Percentiles rank a stretch among this genome's conserved stretches.
Conservation (phyloP, 1,140 invertebrate species). For the Drosophila lacteicornis region DNA sequence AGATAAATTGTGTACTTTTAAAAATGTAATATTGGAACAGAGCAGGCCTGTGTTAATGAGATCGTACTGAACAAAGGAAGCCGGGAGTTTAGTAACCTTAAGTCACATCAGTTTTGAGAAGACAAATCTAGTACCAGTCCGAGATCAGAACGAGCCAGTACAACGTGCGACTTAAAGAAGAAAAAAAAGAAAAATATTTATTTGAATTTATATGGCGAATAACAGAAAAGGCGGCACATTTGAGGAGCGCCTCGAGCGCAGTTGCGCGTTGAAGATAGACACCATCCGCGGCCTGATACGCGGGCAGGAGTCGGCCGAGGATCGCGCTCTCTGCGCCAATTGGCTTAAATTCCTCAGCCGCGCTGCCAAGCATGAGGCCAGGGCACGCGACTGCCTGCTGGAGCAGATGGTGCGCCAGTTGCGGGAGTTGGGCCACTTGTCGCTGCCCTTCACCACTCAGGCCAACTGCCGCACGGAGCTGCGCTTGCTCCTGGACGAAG, state of each 20-base stretch:
- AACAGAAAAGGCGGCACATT: background rate
- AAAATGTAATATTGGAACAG: background rate
- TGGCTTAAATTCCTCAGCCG: slow-evolving; percentile 6
- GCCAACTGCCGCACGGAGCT: background rate
- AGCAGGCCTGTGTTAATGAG: background rate
- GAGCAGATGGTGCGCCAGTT: slow-evolving; percentile 17
- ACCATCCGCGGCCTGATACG: background rate
- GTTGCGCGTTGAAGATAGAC: background rate
- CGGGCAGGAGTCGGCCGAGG: background rate
- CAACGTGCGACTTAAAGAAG: background rate
- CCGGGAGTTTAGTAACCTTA: background rate
- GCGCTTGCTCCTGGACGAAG: slow-evolving; percentile 5
- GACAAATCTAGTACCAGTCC: background rate
- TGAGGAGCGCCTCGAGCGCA: background rate
- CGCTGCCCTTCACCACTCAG: slow-evolving; percentile 9
- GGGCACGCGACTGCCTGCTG: slow-evolving; percentile 2
- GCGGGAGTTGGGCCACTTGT: background rate
- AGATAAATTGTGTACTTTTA: too few relatives aligned
- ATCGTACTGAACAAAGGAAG: background rate
- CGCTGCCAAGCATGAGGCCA: background rate
- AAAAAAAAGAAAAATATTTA: background rate
- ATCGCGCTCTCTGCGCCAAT: background rate
- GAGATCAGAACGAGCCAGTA: background rate
- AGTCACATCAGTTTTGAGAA: background rate
- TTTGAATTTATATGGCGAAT: background rate